A percentile compares a stretch with the other conserved stretches of the same genome.
phyloP scores from a whole-genome alignment of 2,888 invertebrate genomes.

The Scaptomyza parva region DNA sequence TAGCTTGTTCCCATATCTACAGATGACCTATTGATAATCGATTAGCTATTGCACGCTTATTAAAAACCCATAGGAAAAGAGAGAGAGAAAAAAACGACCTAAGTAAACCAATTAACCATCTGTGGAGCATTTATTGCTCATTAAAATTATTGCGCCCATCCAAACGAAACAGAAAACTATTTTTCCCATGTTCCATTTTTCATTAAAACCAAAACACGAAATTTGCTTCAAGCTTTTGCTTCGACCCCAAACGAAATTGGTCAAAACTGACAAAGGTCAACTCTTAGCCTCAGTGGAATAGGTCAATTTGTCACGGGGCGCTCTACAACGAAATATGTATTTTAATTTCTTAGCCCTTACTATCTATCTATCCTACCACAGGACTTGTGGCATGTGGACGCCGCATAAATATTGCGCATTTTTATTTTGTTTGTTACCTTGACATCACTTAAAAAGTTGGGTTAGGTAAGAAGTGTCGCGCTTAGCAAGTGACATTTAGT shows the following conservation, averaged over 20 bases:
- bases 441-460: conserved; percentile 28
- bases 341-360: conserved; percentile 39
- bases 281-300: conserved; percentile 27
- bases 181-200: conserved; percentile 77
- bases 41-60: conserved; percentile 37
- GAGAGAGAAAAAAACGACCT: background rate
- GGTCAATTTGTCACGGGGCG: conserved; percentile 56
- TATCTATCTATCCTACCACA: background rate
- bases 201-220: conserved; percentile 48
- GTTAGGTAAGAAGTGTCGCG: conserved; percentile 11
- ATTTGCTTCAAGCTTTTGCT: conserved; percentile 29
- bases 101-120: conserved; percentile 16
- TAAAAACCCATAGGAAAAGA: conserved; percentile 24
- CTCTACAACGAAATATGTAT: conserved; percentile 23
- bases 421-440: conserved; percentile 61
- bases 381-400: conserved; percentile 51
- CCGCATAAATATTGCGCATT: conserved; percentile 57
- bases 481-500: conserved; percentile 49
- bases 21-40: conserved; percentile 34
- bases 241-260: conserved; percentile 50
- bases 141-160: conserved; percentile 50
- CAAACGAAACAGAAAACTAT: conserved; percentile 29
- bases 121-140: conserved; percentile 28
- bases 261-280: conserved; percentile 54
- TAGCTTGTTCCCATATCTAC: conserved; percentile 27